Conservation (phyloP, 2,888 invertebrate species). For the Ecliptopera silaceata region DNA sequence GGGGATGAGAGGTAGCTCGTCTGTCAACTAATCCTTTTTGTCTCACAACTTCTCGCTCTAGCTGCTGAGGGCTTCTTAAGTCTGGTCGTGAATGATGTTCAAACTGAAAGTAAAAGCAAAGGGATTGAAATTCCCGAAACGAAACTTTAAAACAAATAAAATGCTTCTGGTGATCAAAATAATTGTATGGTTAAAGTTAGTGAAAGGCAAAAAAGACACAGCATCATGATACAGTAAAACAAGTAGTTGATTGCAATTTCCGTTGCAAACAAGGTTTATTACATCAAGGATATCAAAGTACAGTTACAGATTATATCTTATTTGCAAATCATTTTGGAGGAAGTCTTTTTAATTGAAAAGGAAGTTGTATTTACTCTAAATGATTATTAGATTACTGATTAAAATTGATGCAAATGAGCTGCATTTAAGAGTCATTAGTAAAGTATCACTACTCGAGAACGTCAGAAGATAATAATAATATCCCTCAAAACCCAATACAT, state of each 20-base stretch:
- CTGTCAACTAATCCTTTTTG: slow-evolving; percentile 81
- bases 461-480: too few species aligned
- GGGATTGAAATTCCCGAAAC: too few species aligned
- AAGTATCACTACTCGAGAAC: too few species aligned
- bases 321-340: slow-evolving; percentile 24
- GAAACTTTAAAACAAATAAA: not conserved
- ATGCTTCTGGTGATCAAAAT: not conserved
- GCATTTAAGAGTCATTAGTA: too few species aligned
- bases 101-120: slow-evolving; percentile 65
- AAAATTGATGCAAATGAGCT: slow-evolving; percentile 6
- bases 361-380: slow-evolving; percentile 29
- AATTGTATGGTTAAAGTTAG: not conserved
- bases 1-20: slow-evolving; percentile 86
- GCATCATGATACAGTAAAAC: slow-evolving; percentile 9
- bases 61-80: slow-evolving; percentile 84
- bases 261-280: slow-evolving; percentile 24
- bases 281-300: slow-evolving; percentile 21
- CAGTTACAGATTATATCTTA: slow-evolving; percentile 29
- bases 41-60: slow-evolving; percentile 83
- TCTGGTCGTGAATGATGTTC: slow-evolving; percentile 76
- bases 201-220: slow-evolving; percentile 2
- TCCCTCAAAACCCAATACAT: too few species aligned
- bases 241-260: slow-evolving; percentile 22
- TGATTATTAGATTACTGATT: slow-evolving; percentile 8
- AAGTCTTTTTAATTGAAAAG: slow-evolving; percentile 27